These are phyloP conservation scores for Calidris pygmaea DNA, from an alignment of 2,113 vertebrate genomes.

Conservation along the genomic window DNA sequence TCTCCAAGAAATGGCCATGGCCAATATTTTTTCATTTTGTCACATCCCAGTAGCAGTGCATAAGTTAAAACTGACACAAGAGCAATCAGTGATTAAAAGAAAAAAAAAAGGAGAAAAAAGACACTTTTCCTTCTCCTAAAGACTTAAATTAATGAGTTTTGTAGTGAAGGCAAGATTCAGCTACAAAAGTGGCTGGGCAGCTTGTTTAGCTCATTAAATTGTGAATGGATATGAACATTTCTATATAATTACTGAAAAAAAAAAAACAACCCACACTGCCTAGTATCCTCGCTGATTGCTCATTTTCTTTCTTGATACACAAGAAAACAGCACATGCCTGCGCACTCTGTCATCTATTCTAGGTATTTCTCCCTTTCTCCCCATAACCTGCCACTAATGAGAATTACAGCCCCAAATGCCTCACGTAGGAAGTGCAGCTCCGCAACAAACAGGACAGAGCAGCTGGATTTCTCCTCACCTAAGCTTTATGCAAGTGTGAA, in stretches of 20 bases:
- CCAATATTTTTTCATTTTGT: not conserved
- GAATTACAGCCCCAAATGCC: not conserved
- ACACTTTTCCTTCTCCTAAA: not conserved
- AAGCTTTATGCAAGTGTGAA: not conserved
- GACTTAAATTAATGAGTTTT: not conserved
- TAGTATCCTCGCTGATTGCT: slow-evolving; percentile 1
- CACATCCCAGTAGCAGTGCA: not conserved
- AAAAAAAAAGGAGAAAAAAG: fast-evolving
- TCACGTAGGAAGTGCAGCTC: not conserved
- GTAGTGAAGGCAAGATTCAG: not conserved
- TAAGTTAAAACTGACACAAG: not conserved
- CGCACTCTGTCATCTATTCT: not conserved
- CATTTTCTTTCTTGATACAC: slow-evolving; percentile 4
- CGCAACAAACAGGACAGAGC: not conserved
- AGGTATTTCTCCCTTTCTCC: not conserved
- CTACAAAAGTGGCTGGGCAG: not conserved
- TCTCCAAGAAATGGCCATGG: not conserved
- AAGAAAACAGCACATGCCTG: slow-evolving; percentile 19
- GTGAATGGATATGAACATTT: not conserved
- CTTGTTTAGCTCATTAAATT: not conserved
- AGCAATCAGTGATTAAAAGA: not conserved
- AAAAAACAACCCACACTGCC: not conserved
- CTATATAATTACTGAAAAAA: not conserved
- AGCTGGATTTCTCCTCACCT: not conserved
- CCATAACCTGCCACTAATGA: not conserved